A percentile compares a stretch with the other conserved stretches of the same genome.
phyloP scores from a whole-genome alignment of 2,888 invertebrate genomes.

The Meiosimyza decipiens region DNA sequence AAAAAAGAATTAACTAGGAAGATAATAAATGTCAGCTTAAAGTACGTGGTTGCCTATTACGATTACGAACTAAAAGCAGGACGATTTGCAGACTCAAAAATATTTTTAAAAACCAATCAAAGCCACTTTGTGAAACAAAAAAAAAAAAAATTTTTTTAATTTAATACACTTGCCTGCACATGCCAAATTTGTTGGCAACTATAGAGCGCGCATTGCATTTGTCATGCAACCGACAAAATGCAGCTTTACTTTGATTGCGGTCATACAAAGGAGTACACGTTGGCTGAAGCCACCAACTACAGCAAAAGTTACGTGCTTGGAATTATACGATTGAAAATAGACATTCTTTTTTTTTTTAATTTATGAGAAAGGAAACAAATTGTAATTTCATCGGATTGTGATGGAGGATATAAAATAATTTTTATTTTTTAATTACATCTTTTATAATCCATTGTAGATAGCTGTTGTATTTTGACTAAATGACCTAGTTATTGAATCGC shows the following conservation, averaged over 20 bases:
- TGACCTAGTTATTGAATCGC: too few species aligned
- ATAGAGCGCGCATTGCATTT: neutral
- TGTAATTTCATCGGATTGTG: too few species aligned
- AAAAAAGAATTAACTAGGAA: neutral
- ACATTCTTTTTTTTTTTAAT: too few species aligned
- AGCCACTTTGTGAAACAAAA: neutral
- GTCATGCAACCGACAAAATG: neutral
- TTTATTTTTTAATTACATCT: too few species aligned
- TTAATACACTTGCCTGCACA: conserved; percentile 8
- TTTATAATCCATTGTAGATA: too few species aligned
- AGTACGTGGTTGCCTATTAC: conserved; percentile 43
- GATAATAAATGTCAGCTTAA: conserved; percentile 49
- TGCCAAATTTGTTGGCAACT: neutral
- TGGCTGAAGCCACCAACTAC: conserved; percentile 10
- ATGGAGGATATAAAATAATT: too few species aligned
- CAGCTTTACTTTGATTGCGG: conserved; percentile 24
- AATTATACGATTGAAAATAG: too few species aligned
- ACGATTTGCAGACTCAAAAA: neutral
- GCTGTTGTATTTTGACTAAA: too few species aligned
- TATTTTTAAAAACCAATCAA: neutral
- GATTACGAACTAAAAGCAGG: conserved; percentile 38
- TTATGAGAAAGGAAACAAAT: too few species aligned
- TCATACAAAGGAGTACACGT: conserved; percentile 6
- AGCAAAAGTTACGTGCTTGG: too few species aligned
- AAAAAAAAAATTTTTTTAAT: conserved; percentile 6